phyloP scores from a whole-genome alignment of 1,140 invertebrate species.

The Drosophila pseudoananassae region DNA sequence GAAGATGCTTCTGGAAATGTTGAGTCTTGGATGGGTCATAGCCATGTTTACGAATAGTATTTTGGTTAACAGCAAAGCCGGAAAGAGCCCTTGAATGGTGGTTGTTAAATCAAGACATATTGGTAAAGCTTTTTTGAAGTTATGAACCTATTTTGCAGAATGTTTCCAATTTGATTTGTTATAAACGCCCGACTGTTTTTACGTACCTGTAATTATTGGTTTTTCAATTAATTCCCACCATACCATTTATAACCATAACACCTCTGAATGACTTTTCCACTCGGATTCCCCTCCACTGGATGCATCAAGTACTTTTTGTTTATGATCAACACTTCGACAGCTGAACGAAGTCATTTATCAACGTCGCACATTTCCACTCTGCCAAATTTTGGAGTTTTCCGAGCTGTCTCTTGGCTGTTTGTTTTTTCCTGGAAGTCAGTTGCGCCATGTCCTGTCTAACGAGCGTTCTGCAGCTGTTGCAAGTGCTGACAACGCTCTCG shows the following conservation, averaged over 20 bases:
- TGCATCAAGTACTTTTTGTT: slow-evolving; percentile 38
- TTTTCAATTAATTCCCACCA: too few species aligned
- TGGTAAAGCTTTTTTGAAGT: too few species aligned
- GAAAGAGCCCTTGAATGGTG: not conserved
- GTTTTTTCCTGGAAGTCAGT: slow-evolving; percentile 33
- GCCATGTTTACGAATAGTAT: slow-evolving; percentile 56
- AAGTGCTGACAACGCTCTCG: slow-evolving; percentile 29
- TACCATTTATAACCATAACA: not conserved
- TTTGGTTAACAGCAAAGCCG: slow-evolving; percentile 25
- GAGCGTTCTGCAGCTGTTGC: slow-evolving; percentile 42
- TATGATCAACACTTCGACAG: slow-evolving; percentile 43
- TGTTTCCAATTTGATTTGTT: too few species aligned
- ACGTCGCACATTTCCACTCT: slow-evolving; percentile 28
- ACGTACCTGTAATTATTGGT: too few species aligned
- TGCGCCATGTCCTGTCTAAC: slow-evolving; percentile 55
- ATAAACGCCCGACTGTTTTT: too few species aligned
- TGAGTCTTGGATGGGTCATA: slow-evolving; percentile 36
- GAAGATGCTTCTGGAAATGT: slow-evolving; percentile 18
- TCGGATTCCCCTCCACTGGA: not conserved
- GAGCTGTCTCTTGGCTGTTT: slow-evolving; percentile 3
- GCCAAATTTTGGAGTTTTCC: slow-evolving; percentile 30
- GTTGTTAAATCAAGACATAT: too few species aligned
- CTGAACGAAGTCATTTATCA: slow-evolving; percentile 46
- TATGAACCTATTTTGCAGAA: too few species aligned
- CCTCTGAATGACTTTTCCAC: not conserved